Percentiles rank a stretch among this genome's conserved stretches.
These are phyloP conservation scores for Nibea albiflora DNA, from an alignment of 2,113 vertebrate species.

Conservation along the genomic window DNA sequence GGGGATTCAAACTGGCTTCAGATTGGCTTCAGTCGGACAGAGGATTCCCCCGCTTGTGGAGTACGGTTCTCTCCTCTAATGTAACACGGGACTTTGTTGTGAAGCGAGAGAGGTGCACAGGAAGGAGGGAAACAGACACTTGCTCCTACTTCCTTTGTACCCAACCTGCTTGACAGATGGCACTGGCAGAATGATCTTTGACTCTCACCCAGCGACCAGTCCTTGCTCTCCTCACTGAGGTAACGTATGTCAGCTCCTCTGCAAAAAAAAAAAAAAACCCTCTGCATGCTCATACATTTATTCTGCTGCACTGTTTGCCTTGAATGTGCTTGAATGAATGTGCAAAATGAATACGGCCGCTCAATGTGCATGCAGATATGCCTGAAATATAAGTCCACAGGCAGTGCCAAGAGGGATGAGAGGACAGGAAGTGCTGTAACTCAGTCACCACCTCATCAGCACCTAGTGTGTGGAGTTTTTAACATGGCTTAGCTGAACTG, in stretches of 20 bases:
- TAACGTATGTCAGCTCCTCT: constrained; percentile 67
- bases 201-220: constrained; percentile 58
- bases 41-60: constrained; percentile 58
- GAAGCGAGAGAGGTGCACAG: constrained; percentile 43
- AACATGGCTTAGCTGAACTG: constrained; percentile 13
- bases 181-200: constrained; percentile 76
- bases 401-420: constrained; percentile 24
- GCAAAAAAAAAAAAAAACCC: neutral
- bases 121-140: constrained; percentile 55
- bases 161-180: constrained; percentile 77
- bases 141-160: constrained; percentile 59
- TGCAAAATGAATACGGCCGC: constrained; percentile 30
- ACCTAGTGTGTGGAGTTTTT: constrained; percentile 31
- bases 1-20: constrained; percentile 60
- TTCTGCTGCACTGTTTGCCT: constrained; percentile 57
- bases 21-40: constrained; percentile 50
- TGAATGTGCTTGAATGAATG: constrained; percentile 59
- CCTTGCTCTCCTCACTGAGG: constrained; percentile 64
- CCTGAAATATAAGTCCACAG: constrained; percentile 21
- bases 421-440: constrained; percentile 34
- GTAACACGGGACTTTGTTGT: constrained; percentile 64
- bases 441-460: constrained; percentile 72
- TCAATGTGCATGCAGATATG: constrained; percentile 52
- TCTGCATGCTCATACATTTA: constrained; percentile 37
- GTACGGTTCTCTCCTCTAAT: constrained; percentile 27